phyloP scores from a whole-genome alignment of 2,888 invertebrate genomes.

The Habroteleia sp. region DNA sequence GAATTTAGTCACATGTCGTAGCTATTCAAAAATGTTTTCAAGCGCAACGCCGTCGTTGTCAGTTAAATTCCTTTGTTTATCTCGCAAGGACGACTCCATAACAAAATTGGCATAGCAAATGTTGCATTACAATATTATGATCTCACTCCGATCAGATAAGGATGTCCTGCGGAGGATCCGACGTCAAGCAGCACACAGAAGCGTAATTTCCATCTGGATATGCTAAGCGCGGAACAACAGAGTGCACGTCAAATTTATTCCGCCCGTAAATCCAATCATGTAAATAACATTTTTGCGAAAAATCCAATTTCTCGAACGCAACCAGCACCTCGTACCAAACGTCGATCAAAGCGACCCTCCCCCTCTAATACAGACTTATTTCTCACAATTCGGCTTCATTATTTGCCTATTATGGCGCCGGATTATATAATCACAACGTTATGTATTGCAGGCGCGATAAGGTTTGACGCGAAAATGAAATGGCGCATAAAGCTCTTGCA shows the following conservation, averaged over 20 bases:
- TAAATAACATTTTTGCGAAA: constrained; percentile 47
- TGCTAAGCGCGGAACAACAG: constrained; percentile 54
- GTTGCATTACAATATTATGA: constrained; percentile 54
- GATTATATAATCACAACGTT: constrained; percentile 15
- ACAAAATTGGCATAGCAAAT: constrained; percentile 44
- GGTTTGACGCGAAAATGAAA: constrained; percentile 35
- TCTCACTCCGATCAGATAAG: constrained; percentile 50
- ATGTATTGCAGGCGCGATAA: constrained; percentile 27
- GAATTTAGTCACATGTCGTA: constrained; percentile 2
- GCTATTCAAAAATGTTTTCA: constrained; percentile 4
- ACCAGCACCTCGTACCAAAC: no score
- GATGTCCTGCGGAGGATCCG: constrained; percentile 29
- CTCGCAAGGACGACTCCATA: constrained; percentile 17
- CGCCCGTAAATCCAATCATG: constrained; percentile 50
- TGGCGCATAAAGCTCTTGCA: constrained; percentile 15
- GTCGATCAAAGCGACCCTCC: constrained; percentile 15
- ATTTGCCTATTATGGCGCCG: constrained; percentile 28
- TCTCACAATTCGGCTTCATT: constrained; percentile 11
- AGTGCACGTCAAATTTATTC: constrained; percentile 47
- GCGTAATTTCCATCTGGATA: constrained; percentile 58
- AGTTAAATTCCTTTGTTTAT: constrained; percentile 38
- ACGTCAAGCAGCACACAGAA: constrained; percentile 43
- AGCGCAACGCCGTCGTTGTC: background rate
- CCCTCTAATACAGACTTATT: no score
- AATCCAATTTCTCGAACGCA: constrained; percentile 44